Evolutionary conservation across 2,797 vertebrate species (phyloP).

Genomic region (Parauchenoglanis ngamensis): DNA sequence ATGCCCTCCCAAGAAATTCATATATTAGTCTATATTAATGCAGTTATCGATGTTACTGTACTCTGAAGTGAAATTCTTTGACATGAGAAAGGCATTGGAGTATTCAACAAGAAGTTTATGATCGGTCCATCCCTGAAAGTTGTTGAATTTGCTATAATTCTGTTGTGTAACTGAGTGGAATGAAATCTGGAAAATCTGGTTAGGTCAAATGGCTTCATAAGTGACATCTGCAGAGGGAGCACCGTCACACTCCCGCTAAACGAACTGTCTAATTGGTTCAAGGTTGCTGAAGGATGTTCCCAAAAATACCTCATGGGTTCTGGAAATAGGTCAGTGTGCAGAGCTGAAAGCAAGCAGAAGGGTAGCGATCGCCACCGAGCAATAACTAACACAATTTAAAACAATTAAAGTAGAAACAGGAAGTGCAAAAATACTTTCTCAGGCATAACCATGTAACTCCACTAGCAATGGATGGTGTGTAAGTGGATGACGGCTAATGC

Average conservation of each 20-base stretch:
- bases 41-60: neutral
- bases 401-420: too few species aligned
- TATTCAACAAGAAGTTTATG: neutral
- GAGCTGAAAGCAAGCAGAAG: slow-evolving; percentile 14
- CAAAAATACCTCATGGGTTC: slow-evolving; percentile 54
- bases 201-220: neutral
- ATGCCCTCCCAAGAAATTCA: neutral
- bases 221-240: neutral
- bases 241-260: slow-evolving; percentile 23
- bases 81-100: neutral
- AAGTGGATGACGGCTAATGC: neutral
- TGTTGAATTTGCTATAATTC: neutral
- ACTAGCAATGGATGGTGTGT: neutral
- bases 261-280: slow-evolving; percentile 46
- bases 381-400: neutral
- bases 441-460: neutral
- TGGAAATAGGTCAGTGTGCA: slow-evolving; percentile 57
- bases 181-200: neutral
- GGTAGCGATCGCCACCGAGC: slow-evolving; percentile 7
- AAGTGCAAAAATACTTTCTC: neutral
- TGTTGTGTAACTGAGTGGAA: neutral
- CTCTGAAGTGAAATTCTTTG: neutral
- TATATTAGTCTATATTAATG: neutral
- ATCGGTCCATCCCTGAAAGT: neutral
- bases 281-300: slow-evolving; percentile 54